A percentile compares a stretch with the other conserved stretches of the same genome.
Evolutionary conservation across 2,888 invertebrate genomes (phyloP).

Genomic region (Parthenolecanium corni): DNA sequence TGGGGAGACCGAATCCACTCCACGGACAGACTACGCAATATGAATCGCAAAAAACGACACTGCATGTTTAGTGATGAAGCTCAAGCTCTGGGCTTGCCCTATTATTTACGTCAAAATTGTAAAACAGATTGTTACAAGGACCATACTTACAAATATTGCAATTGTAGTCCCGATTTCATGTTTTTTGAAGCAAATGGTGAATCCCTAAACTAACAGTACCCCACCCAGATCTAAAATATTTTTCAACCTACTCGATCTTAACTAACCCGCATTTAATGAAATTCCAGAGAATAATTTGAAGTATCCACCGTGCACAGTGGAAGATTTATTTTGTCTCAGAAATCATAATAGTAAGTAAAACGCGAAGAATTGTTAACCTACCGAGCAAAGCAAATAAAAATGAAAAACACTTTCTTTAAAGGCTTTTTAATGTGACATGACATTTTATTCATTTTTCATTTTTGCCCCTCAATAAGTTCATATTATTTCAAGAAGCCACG

Average conservation of each 20-base stretch:
- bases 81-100: constrained; percentile 29
- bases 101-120: constrained; percentile 36
- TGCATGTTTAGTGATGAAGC: constrained; percentile 35
- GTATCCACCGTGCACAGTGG: constrained; percentile 34
- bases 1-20: constrained; percentile 35
- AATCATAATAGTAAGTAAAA: constrained; percentile 35
- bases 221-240: too few relatives aligned
- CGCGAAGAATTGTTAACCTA: not conserved
- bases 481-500: too few relatives aligned
- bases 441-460: too few relatives aligned
- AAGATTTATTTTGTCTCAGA: constrained; percentile 35
- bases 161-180: constrained; percentile 37
- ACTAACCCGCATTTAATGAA: too few relatives aligned
- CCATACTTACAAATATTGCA: constrained; percentile 35
- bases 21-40: constrained; percentile 29
- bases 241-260: too few relatives aligned
- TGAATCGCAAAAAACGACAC: constrained; percentile 32
- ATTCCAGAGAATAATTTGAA: constrained; percentile 23
- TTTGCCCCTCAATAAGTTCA: too few relatives aligned
- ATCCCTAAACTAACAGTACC: not conserved
- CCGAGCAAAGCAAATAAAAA: too few relatives aligned
- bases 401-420: too few relatives aligned
- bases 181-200: constrained; percentile 32
- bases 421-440: too few relatives aligned
- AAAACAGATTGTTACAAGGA: constrained; percentile 35